Conservation (phyloP, 2,113 vertebrate genomes). For the Cololabis saira region DNA sequence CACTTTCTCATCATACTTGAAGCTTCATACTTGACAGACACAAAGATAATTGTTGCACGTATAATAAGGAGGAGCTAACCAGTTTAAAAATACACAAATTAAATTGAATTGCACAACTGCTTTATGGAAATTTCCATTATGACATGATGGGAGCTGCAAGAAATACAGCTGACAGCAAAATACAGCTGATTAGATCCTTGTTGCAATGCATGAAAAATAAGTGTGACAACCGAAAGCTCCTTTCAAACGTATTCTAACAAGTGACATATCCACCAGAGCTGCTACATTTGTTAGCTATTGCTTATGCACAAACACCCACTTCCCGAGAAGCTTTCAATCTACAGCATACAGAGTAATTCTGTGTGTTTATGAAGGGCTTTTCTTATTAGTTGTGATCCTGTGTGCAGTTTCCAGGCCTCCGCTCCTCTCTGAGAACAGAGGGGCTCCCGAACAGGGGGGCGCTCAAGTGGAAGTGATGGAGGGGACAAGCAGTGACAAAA, state of each 20-base stretch:
- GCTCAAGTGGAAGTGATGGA: conserved; percentile 80
- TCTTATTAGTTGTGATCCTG: conserved; percentile 53
- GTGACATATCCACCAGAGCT: conserved; percentile 6
- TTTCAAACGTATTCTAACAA: not conserved
- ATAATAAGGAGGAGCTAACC: conserved; percentile 50
- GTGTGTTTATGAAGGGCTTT: conserved; percentile 55
- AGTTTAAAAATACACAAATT: conserved; percentile 10
- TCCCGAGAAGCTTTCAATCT: conserved; percentile 45
- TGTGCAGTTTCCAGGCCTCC: conserved; percentile 41
- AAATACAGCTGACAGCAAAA: not conserved
- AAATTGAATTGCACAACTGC: too few species aligned
- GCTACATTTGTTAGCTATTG: conserved; percentile 25
- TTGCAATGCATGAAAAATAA: too few species aligned
- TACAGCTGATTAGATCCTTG: not conserved
- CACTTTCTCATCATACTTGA: conserved; percentile 34
- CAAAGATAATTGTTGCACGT: conserved; percentile 35
- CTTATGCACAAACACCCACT: conserved; percentile 51
- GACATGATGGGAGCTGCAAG: not conserved
- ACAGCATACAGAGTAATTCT: conserved; percentile 55
- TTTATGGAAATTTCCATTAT: too few species aligned
- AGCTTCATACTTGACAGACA: conserved; percentile 47
- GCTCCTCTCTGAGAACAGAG: conserved; percentile 56
- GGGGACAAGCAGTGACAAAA: conserved; percentile 74
- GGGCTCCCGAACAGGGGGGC: conserved; percentile 70
- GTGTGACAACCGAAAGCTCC: conserved; percentile 4